These are phyloP conservation scores for Cydia fagiglandana DNA, from an alignment of 1,140 invertebrate genomes.

Conservation along the genomic window DNA sequence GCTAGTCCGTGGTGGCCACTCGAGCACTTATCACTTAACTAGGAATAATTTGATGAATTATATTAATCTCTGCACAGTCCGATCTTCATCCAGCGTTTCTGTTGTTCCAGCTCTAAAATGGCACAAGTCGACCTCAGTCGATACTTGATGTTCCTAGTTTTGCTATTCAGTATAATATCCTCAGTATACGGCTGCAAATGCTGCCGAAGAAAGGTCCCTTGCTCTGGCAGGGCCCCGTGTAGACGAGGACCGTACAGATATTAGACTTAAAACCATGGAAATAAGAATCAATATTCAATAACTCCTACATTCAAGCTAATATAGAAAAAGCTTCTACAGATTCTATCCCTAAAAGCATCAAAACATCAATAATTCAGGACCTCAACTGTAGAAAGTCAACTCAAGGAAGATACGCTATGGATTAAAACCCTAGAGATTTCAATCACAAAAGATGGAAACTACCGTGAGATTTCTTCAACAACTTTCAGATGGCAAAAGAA, in stretches of 20 bases:
- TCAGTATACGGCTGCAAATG: conserved; percentile 38
- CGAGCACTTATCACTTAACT: no score
- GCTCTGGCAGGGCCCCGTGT: conserved; percentile 58
- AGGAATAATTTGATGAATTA: not conserved
- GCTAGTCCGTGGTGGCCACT: no score
- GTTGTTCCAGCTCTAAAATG: conserved; percentile 50
- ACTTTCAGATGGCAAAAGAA: no score
- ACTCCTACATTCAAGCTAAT: no score
- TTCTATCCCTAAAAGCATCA: no score
- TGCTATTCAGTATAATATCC: conserved; percentile 51
- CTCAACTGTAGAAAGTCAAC: no score
- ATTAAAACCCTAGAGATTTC: no score
- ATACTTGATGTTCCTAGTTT: conserved; percentile 44
- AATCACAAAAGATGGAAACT: no score
- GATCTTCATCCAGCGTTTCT: not conserved
- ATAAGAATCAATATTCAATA: not conserved
- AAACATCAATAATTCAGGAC: no score
- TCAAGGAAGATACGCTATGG: no score
- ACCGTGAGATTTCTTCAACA: no score
- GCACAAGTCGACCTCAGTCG: conserved; percentile 46
- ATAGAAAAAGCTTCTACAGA: no score
- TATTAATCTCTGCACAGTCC: not conserved
- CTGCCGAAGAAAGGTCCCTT: conserved; percentile 55
- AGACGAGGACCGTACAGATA: conserved; percentile 53
- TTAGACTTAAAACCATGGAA: not conserved